A percentile compares a stretch with the other conserved stretches of the same genome.
These are phyloP conservation scores for Engystomops pustulosus DNA, from an alignment of 2,113 vertebrate species.

Conservation along the genomic window DNA sequence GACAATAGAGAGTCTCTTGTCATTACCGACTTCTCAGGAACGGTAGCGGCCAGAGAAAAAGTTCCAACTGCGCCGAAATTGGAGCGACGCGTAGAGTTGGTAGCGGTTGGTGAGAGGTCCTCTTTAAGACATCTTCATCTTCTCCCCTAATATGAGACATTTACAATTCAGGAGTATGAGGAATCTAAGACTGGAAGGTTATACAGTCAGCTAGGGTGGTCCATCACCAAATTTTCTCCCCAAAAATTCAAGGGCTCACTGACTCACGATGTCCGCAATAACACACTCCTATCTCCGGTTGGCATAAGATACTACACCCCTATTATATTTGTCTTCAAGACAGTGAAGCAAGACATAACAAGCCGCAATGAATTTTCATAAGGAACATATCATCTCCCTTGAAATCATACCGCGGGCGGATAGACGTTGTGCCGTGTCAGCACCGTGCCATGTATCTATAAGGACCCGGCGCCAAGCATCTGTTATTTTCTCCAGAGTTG, in stretches of 20 bases:
- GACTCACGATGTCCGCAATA: neutral
- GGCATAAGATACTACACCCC: neutral
- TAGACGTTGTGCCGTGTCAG: neutral
- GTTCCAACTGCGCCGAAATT: too few species aligned
- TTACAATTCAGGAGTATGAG: neutral
- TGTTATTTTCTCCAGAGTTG: neutral
- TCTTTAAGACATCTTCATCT: too few species aligned
- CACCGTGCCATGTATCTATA: neutral
- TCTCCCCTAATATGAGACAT: neutral
- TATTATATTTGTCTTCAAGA: too few species aligned
- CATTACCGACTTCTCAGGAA: too few species aligned
- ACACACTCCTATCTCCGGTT: neutral
- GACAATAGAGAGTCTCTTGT: too few species aligned
- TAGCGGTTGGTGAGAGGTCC: too few species aligned
- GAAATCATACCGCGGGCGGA: neutral
- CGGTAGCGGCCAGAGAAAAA: too few species aligned
- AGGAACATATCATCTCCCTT: neutral
- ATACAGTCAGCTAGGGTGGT: neutral
- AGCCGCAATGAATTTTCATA: neutral
- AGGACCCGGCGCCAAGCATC: neutral
- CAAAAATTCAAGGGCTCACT: too few species aligned
- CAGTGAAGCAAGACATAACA: neutral
- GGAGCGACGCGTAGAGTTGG: too few species aligned
- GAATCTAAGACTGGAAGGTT: neutral
- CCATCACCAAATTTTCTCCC: neutral